A percentile compares a stretch with the other conserved stretches of the same genome.
phyloP scores from a whole-genome alignment of 2,888 invertebrate genomes.

The Plusia festucae region DNA sequence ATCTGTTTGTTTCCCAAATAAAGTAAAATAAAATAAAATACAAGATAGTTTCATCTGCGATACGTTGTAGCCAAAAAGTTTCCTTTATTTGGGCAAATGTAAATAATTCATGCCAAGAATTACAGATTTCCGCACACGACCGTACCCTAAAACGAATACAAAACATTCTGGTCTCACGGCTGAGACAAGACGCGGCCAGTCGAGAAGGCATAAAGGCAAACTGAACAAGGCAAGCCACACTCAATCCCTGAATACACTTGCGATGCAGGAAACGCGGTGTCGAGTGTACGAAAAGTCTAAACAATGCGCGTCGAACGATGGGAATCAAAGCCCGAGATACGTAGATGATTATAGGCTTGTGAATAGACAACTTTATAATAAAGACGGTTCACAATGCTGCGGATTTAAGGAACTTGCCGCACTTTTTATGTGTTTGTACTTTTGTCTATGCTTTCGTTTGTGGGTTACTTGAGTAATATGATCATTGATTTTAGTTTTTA shows the following conservation, averaged over 20 bases:
- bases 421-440: conserved; percentile 22
- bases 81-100: no score
- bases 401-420: conserved; percentile 10
- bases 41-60: no score
- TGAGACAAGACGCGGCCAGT: conserved; percentile 81
- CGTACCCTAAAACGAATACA: conserved; percentile 51
- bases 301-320: conserved; percentile 55
- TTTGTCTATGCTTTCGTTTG: neutral
- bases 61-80: no score
- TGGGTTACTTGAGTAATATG: neutral
- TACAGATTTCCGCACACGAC: conserved; percentile 14
- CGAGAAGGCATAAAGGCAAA: conserved; percentile 88
- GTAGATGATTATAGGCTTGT: conserved; percentile 63
- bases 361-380: conserved; percentile 44
- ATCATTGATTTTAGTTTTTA: neutral
- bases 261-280: conserved; percentile 87
- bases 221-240: conserved; percentile 66
- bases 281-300: conserved; percentile 72
- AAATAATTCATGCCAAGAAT: no score
- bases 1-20: no score
- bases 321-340: conserved; percentile 54
- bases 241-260: conserved; percentile 82
- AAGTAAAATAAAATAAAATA: no score
- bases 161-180: conserved; percentile 74
- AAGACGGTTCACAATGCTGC: conserved; percentile 24